These are phyloP conservation scores for Berghia stephanieae DNA, from an alignment of 1,140 invertebrate species.

Conservation along the genomic window DNA sequence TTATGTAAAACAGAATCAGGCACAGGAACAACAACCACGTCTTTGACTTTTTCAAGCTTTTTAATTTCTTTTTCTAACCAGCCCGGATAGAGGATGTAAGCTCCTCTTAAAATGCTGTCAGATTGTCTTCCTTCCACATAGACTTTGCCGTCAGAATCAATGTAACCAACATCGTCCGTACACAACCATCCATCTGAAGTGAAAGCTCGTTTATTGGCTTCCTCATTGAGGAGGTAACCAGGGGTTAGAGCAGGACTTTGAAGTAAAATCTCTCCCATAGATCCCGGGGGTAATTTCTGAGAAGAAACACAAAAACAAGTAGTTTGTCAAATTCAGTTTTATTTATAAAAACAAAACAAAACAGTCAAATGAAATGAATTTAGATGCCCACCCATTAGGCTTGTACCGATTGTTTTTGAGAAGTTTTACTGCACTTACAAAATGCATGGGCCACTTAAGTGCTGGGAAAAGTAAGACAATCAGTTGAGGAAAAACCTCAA, in stretches of 20 bases:
- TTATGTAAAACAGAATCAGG: constrained; percentile 33
- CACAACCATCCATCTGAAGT: constrained; percentile 38
- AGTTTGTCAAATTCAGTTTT: too few species aligned
- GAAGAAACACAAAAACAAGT: constrained; percentile 5
- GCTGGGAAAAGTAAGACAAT: too few species aligned
- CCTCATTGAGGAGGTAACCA: constrained; percentile 33
- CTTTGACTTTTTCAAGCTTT: constrained; percentile 12
- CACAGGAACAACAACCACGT: constrained; percentile 34
- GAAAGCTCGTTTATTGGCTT: constrained; percentile 19
- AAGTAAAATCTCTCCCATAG: constrained; percentile 33
- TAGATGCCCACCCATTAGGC: too few species aligned
- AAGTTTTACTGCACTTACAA: too few species aligned
- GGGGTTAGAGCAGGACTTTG: constrained; percentile 25
- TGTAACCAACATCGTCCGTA: constrained; percentile 38
- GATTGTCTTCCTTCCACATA: constrained; percentile 34
- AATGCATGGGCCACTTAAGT: too few species aligned
- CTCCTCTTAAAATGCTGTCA: constrained; percentile 32
- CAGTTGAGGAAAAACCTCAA: too few species aligned
- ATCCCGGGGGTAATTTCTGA: constrained; percentile 21
- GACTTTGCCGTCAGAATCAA: constrained; percentile 13
- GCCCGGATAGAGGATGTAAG: constrained; percentile 35
- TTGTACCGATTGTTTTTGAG: too few species aligned
- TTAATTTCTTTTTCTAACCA: constrained; percentile 36
- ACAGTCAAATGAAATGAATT: too few species aligned
- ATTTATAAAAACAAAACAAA: too few species aligned